A percentile compares a stretch with the other conserved stretches of the same genome.
Conservation (phyloP, 2,888 invertebrate genomes). For the Trisateles emortualis region DNA sequence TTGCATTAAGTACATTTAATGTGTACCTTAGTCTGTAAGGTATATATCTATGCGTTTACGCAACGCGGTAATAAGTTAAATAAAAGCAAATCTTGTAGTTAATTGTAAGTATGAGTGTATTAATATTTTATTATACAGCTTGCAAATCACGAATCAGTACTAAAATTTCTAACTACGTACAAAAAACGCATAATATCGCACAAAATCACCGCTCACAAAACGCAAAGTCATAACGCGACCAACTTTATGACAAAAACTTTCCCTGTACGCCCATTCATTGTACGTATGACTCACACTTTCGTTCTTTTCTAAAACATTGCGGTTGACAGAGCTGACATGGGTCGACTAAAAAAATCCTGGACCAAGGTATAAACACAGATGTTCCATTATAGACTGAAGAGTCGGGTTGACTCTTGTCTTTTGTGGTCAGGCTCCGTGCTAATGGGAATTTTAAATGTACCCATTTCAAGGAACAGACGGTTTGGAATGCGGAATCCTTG, state of each 20-base stretch:
- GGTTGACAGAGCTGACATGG: conserved; percentile 52
- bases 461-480: conserved; percentile 11
- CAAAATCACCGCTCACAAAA: background rate
- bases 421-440: conserved; percentile 37
- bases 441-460: conserved; percentile 40
- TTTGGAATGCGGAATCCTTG: background rate
- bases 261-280: conserved; percentile 4
- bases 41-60: too few species aligned
- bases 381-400: conserved; percentile 49
- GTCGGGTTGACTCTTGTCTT: conserved; percentile 51
- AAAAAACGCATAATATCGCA: background rate
- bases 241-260: conserved; percentile 13
- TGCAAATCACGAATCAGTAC: too few species aligned
- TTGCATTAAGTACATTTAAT: too few species aligned
- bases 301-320: conserved; percentile 17
- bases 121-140: too few species aligned
- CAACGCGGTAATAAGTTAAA: too few species aligned
- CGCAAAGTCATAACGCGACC: conserved; percentile 4
- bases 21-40: too few species aligned
- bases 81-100: too few species aligned
- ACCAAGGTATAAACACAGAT: conserved; percentile 43
- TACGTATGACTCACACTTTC: conserved; percentile 23
- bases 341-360: conserved; percentile 43
- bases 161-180: too few species aligned
- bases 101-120: too few species aligned